Percentiles rank a stretch among this genome's conserved stretches.
Evolutionary conservation across 2,888 invertebrate species (phyloP).

Genomic region (Epirrhoe alternata): DNA sequence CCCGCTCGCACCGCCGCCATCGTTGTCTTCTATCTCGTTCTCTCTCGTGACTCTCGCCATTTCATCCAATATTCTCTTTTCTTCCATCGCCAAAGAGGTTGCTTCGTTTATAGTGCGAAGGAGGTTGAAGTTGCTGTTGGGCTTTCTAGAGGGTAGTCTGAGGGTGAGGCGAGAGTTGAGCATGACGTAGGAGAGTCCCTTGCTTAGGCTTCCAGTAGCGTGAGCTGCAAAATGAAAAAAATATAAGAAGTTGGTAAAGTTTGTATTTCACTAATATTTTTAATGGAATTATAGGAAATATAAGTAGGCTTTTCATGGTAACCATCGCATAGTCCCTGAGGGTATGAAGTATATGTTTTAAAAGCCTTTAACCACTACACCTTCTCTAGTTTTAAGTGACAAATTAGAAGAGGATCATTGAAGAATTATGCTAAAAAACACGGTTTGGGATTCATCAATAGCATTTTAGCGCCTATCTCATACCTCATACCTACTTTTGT

Average conservation of each 20-base stretch:
- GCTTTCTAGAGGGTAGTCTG: constrained; percentile 60
- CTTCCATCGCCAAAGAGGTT: constrained; percentile 82
- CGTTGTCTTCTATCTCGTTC: constrained; percentile 73
- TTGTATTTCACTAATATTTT: too few species aligned
- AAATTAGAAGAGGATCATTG: too few species aligned
- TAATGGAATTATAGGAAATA: too few species aligned
- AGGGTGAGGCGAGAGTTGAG: constrained; percentile 64
- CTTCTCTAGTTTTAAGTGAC: too few species aligned
- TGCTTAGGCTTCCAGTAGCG: constrained; percentile 53
- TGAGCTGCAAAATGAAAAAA: constrained; percentile 22
- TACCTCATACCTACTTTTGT: too few species aligned
- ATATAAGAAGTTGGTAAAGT: background rate
- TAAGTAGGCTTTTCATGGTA: too few species aligned
- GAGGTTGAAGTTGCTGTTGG: constrained; percentile 86
- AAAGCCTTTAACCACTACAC: too few species aligned
- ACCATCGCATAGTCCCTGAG: too few species aligned
- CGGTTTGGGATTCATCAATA: too few species aligned
- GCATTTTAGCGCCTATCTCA: too few species aligned
- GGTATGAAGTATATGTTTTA: too few species aligned
- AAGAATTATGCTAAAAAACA: too few species aligned
- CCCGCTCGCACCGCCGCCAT: constrained; percentile 43
- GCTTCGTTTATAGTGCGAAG: constrained; percentile 90
- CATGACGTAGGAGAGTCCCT: constrained; percentile 64
- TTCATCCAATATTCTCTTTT: constrained; percentile 80
- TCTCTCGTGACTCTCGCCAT: constrained; percentile 72